Base-by-base conservation (phyloP, 2,797 vertebrate genomes). In the Alexandromys oeconomus region DNA sequence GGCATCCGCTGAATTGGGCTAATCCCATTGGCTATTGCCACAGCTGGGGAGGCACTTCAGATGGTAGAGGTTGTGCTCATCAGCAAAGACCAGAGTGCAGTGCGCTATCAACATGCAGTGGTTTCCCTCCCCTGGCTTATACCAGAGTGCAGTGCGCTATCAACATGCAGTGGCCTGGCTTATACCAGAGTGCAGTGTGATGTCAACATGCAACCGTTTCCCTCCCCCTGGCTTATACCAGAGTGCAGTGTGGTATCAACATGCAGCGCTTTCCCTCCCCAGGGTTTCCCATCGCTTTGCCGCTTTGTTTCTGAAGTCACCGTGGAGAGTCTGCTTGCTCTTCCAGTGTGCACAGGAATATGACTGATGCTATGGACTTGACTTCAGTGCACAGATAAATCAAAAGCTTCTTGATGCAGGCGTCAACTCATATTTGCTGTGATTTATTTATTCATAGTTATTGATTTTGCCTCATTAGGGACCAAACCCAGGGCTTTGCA, bases 1-100 rank as follows among this genome's bases (percentile, higher is more conserved):
- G 0, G 31, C 1, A 27, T n/a, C 78, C 73, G 73, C 82, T 91
- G 92, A 93, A 48, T 10, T 54, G 1, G 71, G 61, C n/a, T 96
- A 96, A 97, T 95, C 92, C 91, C 1, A 0, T 67, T 63, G 76
- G 90, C 87, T 89, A 89, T 81, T 13, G 31, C 73, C 92, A 73
- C 21, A 79, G 85, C 76, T n/a, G 81, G 88, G 15, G 79, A 94
- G 84, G 74, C 67, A 1, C 31, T 87, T 92, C 87, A 95, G 91
- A 90, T 3, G 48, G 85, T 25, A 1, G 48, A 19, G 25, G 37
- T 59, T 92, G 91, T 86, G 87, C 82, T 81, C 59, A 91, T 93
- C 97, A 96, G 95, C 92, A 97, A 96, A 97, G 89, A 87, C 95
- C 84, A 10, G 89, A 81, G 59, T 4, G 37, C 84, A 54, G 40